These are phyloP conservation scores for Dione juno DNA, from an alignment of 2,888 invertebrate species.

Conservation along the genomic window DNA sequence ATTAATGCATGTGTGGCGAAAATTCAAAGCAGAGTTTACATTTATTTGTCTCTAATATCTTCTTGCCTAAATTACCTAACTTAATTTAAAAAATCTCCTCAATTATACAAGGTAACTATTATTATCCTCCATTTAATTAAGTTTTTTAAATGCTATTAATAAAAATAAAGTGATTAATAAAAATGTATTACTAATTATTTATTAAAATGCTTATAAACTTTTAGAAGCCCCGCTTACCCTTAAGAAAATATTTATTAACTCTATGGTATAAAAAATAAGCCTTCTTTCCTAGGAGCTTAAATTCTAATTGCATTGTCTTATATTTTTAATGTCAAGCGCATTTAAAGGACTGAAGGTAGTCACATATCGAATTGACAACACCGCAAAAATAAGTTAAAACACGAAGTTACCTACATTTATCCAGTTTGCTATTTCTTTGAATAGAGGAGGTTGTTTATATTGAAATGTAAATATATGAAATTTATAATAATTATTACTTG, in stretches of 20 bases:
- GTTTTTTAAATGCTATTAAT: no score
- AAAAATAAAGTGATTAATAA: no score
- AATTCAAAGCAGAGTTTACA: no score
- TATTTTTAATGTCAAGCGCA: conserved; percentile 56
- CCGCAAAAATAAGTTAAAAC: conserved; percentile 52
- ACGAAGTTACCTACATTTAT: conserved; percentile 66
- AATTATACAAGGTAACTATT: no score
- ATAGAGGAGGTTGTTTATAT: conserved; percentile 47
- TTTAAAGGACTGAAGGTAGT: conserved; percentile 61
- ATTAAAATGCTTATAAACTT: neutral
- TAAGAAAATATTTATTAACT: neutral
- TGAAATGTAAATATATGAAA: conserved; percentile 46
- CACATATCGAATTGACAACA: conserved; percentile 66
- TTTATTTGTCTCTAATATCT: no score
- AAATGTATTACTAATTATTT: no score
- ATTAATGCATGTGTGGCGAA: no score
- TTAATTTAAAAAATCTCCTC: no score
- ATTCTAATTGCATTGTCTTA: conserved; percentile 39
- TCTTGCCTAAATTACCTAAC: no score
- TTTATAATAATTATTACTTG: conserved; percentile 48
- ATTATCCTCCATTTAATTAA: no score
- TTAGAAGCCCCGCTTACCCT: neutral
- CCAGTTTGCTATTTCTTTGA: conserved; percentile 59
- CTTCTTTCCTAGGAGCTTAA: neutral
- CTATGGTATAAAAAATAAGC: conserved; percentile 30